phyloP scores from a whole-genome alignment of 2,113 vertebrate species.

The Nycticebus coucang region DNA sequence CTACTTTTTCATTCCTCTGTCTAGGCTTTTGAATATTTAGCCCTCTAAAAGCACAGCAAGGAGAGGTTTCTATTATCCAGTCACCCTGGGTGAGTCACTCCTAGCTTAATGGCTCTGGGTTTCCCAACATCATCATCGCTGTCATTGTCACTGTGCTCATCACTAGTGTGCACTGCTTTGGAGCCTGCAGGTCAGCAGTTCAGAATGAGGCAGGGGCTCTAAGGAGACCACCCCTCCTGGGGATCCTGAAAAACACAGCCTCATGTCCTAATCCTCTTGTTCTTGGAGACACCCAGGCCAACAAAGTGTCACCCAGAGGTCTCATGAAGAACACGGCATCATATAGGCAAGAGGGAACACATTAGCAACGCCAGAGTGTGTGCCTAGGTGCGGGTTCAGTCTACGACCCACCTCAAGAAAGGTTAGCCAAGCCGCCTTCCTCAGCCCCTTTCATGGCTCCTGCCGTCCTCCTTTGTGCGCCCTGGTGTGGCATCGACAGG shows the following conservation, averaged over 20 bases:
- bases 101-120: not conserved
- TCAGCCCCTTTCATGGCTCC: not conserved
- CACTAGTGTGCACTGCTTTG: not conserved
- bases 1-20: not conserved
- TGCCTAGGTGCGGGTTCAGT: not conserved
- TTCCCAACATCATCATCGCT: not conserved
- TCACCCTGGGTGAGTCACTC: not conserved
- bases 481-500: not conserved
- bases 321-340: not conserved
- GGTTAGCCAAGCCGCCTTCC: not conserved
- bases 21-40: not conserved
- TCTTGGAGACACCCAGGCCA: not conserved
- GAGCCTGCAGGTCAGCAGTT: not conserved
- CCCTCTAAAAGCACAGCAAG: not conserved
- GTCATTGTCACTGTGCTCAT: not conserved
- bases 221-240: not conserved
- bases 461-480: not conserved
- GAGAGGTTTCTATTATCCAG: not conserved
- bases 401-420: not conserved
- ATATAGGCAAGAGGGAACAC: not conserved
- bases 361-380: not conserved
- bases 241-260: not conserved
- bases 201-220: not conserved
- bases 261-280: not conserved
- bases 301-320: too few species aligned